phyloP scores from a whole-genome alignment of 2,797 vertebrate genomes.

The Taeniopygia guttata region DNA sequence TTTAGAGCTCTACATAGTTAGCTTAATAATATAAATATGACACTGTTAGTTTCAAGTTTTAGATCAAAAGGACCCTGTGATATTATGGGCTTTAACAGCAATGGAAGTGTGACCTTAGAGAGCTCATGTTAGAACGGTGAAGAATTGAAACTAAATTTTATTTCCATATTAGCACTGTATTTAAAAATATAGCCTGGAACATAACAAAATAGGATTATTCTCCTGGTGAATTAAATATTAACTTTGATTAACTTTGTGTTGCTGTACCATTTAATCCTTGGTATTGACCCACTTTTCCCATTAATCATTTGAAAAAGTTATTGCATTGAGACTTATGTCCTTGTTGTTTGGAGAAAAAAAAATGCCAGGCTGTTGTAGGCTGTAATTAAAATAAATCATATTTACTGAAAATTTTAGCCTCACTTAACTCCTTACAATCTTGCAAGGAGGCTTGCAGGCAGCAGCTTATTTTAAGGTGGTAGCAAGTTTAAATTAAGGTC shows the following conservation, averaged over 20 bases:
- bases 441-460: background rate
- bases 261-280: conserved; percentile 50
- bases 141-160: background rate
- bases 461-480: background rate
- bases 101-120: background rate
- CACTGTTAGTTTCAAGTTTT: background rate
- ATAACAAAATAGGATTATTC: conserved; percentile 46
- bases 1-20: background rate
- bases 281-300: conserved; percentile 67
- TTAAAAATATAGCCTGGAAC: conserved; percentile 60
- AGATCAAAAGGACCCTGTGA: background rate
- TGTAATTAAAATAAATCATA: background rate
- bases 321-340: conserved; percentile 51
- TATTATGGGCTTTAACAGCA: background rate
- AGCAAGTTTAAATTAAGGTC: background rate
- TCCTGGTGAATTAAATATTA: conserved; percentile 56
- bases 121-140: background rate
- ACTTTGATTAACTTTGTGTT: conserved; percentile 28
- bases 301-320: conserved; percentile 70
- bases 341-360: conserved; percentile 59
- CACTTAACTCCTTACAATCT: background rate
- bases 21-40: background rate
- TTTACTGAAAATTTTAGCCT: background rate
- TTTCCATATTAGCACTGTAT: conserved; percentile 31
- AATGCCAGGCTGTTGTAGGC: background rate